Percentiles rank a stretch among this genome's conserved stretches.
Evolutionary conservation across 2,113 vertebrate genomes (phyloP).

Genomic region (Microcebus jonahi): DNA sequence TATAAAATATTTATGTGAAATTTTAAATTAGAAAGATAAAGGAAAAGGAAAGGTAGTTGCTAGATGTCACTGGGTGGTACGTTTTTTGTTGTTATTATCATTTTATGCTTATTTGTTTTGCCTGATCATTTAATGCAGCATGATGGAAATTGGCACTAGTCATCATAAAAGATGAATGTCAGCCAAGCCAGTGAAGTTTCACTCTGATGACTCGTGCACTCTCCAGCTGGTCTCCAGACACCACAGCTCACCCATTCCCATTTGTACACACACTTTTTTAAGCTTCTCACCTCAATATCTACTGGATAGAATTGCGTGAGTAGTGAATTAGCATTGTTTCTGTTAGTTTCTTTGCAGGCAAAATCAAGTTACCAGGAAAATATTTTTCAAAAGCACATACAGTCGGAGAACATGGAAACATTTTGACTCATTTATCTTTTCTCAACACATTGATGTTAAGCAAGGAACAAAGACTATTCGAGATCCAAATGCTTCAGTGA

Average conservation of each 20-base stretch:
- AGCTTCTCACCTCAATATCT: background rate
- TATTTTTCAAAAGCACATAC: background rate
- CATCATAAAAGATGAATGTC: background rate
- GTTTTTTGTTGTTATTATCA: background rate
- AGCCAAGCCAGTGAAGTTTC: background rate
- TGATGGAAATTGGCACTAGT: background rate
- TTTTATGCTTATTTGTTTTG: background rate
- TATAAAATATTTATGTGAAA: background rate
- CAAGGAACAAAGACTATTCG: background rate
- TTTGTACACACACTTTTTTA: background rate
- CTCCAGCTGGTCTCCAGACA: background rate
- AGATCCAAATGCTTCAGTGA: background rate
- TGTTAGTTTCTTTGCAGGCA: background rate
- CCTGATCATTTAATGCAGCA: background rate
- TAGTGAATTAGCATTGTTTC: background rate
- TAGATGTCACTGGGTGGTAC: background rate
- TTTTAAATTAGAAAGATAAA: background rate
- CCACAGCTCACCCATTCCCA: background rate
- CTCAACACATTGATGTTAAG: background rate
- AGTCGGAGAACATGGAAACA: background rate
- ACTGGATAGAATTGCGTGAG: background rate
- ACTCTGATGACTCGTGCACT: background rate
- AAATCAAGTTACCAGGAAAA: background rate
- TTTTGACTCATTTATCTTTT: background rate
- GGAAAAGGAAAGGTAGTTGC: background rate